Conservation (phyloP, 2,797 vertebrate species). For the Ibycter americanus region DNA sequence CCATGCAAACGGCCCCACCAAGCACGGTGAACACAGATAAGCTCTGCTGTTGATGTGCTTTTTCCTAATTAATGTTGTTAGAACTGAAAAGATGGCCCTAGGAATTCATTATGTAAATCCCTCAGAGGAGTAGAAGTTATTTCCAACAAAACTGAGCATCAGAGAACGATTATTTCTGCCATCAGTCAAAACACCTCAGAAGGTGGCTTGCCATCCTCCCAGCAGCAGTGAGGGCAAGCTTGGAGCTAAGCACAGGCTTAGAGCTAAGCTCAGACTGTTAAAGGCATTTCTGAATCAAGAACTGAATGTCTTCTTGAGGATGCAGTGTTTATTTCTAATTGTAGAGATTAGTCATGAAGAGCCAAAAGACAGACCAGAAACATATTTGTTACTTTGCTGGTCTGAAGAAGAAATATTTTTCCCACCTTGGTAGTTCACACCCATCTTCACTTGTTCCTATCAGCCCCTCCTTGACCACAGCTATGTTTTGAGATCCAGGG, state of each 20-base stretch:
- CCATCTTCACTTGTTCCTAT: not conserved
- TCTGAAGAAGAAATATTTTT: conserved; percentile 31
- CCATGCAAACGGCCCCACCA: not conserved
- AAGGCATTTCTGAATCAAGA: not conserved
- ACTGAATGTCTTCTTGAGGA: not conserved
- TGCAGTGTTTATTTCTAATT: not conserved
- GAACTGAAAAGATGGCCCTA: not conserved
- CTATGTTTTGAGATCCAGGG: conserved; percentile 57
- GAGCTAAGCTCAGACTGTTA: not conserved
- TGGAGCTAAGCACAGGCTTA: not conserved
- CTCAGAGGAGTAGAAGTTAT: not conserved
- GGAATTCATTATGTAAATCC: not conserved
- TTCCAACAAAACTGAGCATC: not conserved
- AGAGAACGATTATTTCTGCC: not conserved
- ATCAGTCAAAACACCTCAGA: not conserved
- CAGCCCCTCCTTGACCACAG: conserved; percentile 9
- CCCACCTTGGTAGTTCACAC: not conserved
- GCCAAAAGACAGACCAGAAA: not conserved
- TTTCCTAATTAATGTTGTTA: not conserved
- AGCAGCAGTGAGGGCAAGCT: not conserved
- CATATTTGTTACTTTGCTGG: not conserved
- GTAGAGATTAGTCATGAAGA: not conserved
- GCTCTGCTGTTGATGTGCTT: not conserved
- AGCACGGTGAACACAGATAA: not conserved
- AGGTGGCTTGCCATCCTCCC: not conserved